A percentile compares a stretch with the other conserved stretches of the same genome.
phyloP scores from a whole-genome alignment of 2,888 invertebrate species.

The Oxystoma pomonae region DNA sequence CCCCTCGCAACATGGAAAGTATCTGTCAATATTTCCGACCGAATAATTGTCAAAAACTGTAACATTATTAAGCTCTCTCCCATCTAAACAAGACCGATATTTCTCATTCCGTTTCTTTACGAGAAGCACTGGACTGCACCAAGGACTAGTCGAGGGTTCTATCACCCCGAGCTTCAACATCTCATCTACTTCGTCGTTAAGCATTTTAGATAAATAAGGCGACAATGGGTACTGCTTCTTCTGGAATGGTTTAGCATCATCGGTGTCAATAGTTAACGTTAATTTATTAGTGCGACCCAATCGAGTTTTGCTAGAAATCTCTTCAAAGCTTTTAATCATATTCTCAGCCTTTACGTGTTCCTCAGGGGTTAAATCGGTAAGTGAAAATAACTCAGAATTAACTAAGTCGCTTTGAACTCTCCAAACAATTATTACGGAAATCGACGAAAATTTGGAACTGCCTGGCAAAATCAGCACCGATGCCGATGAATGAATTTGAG shows the following conservation, averaged over 20 bases:
- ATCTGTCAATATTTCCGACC: not conserved
- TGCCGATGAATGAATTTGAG: not conserved
- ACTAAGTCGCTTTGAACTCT: not conserved
- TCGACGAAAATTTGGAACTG: too few species aligned
- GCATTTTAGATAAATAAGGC: not conserved
- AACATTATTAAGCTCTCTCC: not conserved
- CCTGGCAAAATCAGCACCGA: conserved; percentile 4
- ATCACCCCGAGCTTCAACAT: too few species aligned
- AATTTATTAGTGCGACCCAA: not conserved
- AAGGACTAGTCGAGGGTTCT: too few species aligned
- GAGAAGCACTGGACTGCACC: too few species aligned
- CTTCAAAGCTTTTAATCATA: not conserved
- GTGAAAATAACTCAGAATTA: not conserved
- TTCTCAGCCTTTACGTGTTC: not conserved
- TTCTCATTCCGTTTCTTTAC: too few species aligned
- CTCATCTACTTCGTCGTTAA: not conserved
- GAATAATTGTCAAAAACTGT: not conserved
- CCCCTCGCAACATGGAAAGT: not conserved
- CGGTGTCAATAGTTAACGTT: not conserved
- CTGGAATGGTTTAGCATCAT: too few species aligned
- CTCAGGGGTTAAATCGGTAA: not conserved
- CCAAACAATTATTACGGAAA: not conserved
- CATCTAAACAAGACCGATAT: not conserved
- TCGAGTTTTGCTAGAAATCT: not conserved
- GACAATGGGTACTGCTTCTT: not conserved